Conservation (phyloP, 2,888 invertebrate genomes). For the Drosophila sordidapex region DNA sequence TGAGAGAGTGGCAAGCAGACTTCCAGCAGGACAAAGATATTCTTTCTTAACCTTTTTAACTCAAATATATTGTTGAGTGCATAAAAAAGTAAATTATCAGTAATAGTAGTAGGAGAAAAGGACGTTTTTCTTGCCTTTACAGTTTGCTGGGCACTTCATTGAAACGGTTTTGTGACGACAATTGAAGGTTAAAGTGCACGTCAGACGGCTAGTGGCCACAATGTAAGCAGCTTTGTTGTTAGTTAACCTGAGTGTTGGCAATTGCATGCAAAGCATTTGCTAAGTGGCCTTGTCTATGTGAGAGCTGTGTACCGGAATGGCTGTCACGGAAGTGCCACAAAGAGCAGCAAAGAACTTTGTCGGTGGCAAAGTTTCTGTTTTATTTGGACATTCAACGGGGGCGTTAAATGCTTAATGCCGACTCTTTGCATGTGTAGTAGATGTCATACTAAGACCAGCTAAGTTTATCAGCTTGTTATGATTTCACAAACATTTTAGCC, state of each 20-base stretch:
- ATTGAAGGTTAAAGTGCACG: slow-evolving; percentile 1
- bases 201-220: background rate
- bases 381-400: slow-evolving; percentile 18
- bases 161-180: background rate
- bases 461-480: slow-evolving; percentile 59
- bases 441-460: slow-evolving; percentile 20
- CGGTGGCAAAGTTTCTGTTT: slow-evolving; percentile 39
- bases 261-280: slow-evolving; percentile 22
- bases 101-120: background rate
- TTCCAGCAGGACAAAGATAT: background rate
- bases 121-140: background rate
- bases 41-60: background rate
- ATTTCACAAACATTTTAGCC: slow-evolving; percentile 32
- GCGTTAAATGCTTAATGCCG: slow-evolving; percentile 42
- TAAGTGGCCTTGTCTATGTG: slow-evolving; percentile 27
- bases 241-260: slow-evolving; percentile 18
- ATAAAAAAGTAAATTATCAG: background rate
- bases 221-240: background rate
- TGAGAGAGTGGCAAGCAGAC: background rate
- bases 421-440: slow-evolving; percentile 14
- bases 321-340: slow-evolving; percentile 54
- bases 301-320: slow-evolving; percentile 23
- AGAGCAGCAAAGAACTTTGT: slow-evolving; percentile 46
- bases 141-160: background rate
- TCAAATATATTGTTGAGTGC: background rate